These are phyloP conservation scores for Bombyx mandarina DNA, from an alignment of 1,140 invertebrate genomes.

Conservation along the genomic window DNA sequence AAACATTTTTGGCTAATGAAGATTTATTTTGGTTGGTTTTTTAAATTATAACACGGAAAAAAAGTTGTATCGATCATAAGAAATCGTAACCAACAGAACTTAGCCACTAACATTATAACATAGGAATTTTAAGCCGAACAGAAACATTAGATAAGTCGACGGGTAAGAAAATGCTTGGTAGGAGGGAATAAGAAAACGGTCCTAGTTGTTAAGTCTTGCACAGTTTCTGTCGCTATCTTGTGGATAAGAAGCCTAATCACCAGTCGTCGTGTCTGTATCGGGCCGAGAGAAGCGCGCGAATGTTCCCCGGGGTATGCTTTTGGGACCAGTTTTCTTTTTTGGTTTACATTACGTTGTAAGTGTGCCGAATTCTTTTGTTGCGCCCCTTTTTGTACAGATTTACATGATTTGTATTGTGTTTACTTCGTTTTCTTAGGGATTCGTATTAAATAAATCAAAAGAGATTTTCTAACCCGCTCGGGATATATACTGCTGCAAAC, in stretches of 20 bases:
- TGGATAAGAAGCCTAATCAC: slow-evolving; percentile 70
- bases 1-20: slow-evolving; percentile 1
- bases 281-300: slow-evolving; percentile 50
- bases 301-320: slow-evolving; percentile 60
- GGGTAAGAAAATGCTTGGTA: slow-evolving; percentile 57
- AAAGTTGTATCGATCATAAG: slow-evolving; percentile 4
- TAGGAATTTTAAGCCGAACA: slow-evolving; percentile 57
- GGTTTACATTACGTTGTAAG: slow-evolving; percentile 65
- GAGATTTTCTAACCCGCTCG: neutral
- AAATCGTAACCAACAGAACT: slow-evolving; percentile 38
- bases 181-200: slow-evolving; percentile 66
- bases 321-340: slow-evolving; percentile 67
- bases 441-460: too few species aligned
- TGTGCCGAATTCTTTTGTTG: slow-evolving; percentile 65
- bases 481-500: neutral
- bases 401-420: slow-evolving; percentile 39
- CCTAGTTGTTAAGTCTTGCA: slow-evolving; percentile 70
- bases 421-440: neutral
- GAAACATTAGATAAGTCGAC: slow-evolving; percentile 61
- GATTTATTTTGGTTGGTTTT: slow-evolving; percentile 14
- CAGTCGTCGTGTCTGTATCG: slow-evolving; percentile 67
- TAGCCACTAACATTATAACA: slow-evolving; percentile 38
- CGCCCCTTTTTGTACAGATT: slow-evolving; percentile 50
- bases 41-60: too few species aligned
- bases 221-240: slow-evolving; percentile 68